Conservation (phyloP, 2,888 invertebrate genomes). For the Corythucha ciliata region DNA sequence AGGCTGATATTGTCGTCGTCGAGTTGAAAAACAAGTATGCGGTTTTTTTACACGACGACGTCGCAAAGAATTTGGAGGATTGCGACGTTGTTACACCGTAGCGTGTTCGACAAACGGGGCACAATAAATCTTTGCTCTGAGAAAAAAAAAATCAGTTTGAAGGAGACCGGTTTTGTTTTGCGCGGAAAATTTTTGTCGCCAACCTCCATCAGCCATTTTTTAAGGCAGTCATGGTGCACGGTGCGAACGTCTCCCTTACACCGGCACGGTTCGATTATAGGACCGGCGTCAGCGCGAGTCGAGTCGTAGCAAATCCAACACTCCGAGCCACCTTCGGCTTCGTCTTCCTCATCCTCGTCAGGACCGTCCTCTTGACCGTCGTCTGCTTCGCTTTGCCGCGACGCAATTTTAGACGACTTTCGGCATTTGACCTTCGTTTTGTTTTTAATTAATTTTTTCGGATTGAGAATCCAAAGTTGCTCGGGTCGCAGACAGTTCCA, state of each 20-base stretch:
- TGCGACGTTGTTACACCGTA: slow-evolving; percentile 17
- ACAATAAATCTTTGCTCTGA: slow-evolving; percentile 15
- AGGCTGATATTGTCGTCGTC: not conserved
- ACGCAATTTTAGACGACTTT: too few relatives aligned
- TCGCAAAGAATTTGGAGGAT: slow-evolving; percentile 8
- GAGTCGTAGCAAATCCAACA: slow-evolving; percentile 93
- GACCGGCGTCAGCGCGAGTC: slow-evolving; percentile 64
- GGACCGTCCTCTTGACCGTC: too few relatives aligned
- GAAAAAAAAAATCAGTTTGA: not conserved
- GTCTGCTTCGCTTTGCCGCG: too few relatives aligned
- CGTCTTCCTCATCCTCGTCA: too few relatives aligned
- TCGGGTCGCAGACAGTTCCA: slow-evolving; percentile 74
- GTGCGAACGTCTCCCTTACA: slow-evolving; percentile 64
- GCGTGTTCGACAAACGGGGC: slow-evolving; percentile 12
- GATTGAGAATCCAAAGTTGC: slow-evolving; percentile 84
- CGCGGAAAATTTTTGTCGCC: slow-evolving; percentile 48
- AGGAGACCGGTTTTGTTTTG: not conserved
- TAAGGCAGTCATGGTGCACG: slow-evolving; percentile 28
- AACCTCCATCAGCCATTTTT: slow-evolving; percentile 81
- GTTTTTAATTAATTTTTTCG: slow-evolving; percentile 69
- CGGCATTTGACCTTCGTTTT: not conserved
- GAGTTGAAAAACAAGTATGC: not conserved
- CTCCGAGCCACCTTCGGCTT: too few relatives aligned
- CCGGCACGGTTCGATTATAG: slow-evolving; percentile 78
- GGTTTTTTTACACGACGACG: slow-evolving; percentile 15